Conservation (phyloP, 2,113 vertebrate species). For the Castor canadensis region DNA sequence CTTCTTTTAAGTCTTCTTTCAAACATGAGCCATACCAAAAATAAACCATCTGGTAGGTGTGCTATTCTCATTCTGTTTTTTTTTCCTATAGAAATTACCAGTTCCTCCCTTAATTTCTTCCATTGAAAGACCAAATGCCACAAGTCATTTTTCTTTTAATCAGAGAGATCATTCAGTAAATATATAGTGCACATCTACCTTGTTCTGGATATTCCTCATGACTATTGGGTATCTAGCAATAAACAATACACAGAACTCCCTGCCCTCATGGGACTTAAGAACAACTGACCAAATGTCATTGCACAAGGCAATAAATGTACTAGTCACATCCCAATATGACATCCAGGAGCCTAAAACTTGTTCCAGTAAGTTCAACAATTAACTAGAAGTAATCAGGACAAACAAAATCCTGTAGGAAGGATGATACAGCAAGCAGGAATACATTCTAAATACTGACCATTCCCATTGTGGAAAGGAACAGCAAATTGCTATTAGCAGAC, state of each 20-base stretch:
- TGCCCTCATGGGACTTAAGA: neutral
- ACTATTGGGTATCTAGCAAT: neutral
- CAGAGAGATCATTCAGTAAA: neutral
- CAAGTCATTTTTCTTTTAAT: constrained; percentile 44
- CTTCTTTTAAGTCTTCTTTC: constrained; percentile 14
- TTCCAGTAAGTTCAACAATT: neutral
- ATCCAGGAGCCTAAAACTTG: neutral
- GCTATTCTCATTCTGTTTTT: neutral
- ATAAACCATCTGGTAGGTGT: neutral
- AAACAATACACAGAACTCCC: neutral
- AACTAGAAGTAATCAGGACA: neutral
- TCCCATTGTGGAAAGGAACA: neutral
- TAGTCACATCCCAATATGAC: neutral
- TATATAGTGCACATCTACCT: neutral
- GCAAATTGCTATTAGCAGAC: neutral
- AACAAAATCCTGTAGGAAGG: neutral
- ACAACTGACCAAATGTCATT: neutral
- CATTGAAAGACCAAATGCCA: neutral
- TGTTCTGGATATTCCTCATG: neutral
- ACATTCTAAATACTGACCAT: neutral
- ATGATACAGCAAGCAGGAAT: neutral
- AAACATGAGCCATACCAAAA: constrained; percentile 17
- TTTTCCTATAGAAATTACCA: constrained; percentile 6
- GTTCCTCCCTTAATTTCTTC: constrained; percentile 11
- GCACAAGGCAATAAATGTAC: neutral